Conservation (phyloP, 2,113 vertebrate species). For the Lagopus leucura region DNA sequence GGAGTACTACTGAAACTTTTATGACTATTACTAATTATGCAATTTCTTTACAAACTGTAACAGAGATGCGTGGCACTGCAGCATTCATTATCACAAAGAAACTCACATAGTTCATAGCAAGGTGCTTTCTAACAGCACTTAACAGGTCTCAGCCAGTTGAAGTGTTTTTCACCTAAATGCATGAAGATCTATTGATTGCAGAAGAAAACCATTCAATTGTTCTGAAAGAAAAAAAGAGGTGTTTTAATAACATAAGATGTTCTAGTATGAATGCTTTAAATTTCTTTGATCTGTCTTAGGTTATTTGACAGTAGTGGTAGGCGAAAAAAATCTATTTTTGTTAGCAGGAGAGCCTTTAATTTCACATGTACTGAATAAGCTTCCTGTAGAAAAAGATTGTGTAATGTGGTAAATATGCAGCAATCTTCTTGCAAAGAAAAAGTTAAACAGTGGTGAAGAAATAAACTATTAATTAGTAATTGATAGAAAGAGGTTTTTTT, state of each 20-base stretch:
- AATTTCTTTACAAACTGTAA: not conserved
- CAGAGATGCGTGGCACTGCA: not conserved
- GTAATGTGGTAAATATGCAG: not conserved
- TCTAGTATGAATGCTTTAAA: not conserved
- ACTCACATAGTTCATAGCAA: not conserved
- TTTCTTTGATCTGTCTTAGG: not conserved
- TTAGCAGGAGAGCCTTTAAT: not conserved
- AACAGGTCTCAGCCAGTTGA: not conserved
- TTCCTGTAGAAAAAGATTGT: not conserved
- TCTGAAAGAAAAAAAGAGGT: not conserved
- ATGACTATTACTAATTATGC: not conserved
- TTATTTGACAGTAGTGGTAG: not conserved
- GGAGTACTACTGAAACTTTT: not conserved
- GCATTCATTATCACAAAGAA: not conserved
- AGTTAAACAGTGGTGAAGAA: not conserved
- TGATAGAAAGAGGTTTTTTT: not conserved
- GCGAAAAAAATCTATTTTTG: not conserved
- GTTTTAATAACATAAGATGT: not conserved
- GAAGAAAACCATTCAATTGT: not conserved
- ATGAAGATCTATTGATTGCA: not conserved
- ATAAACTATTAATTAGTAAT: not conserved
- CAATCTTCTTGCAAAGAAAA: not conserved
- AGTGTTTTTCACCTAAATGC: not conserved
- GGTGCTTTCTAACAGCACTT: not conserved
- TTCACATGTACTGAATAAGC: not conserved